Conservation (phyloP, 1,140 invertebrate species). For the Notospermus geniculatus region DNA sequence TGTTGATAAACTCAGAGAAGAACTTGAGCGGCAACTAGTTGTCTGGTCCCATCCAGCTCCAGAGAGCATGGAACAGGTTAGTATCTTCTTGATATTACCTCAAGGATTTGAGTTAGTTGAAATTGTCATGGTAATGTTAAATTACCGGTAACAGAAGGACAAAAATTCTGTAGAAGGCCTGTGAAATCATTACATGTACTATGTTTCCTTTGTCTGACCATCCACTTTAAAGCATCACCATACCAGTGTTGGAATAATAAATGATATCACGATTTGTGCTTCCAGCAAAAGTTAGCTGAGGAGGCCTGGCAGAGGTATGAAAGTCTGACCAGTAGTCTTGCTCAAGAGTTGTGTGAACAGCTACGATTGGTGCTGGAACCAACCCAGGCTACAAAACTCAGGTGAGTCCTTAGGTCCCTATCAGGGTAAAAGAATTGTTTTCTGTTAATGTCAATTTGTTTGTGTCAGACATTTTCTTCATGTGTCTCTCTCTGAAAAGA, state of each 20-base stretch:
- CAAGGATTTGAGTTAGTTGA: background rate
- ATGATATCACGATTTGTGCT: background rate
- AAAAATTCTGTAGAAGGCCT: no score
- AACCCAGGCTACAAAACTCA: conserved; percentile 84
- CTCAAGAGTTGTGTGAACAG: conserved; percentile 90
- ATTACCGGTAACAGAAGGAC: no score
- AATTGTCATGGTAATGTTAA: no score
- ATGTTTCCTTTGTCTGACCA: no score
- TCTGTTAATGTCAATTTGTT: no score
- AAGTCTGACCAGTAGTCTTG: conserved; percentile 65
- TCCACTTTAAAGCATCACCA: background rate
- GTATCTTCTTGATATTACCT: background rate
- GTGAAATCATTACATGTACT: no score
- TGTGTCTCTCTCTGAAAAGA: background rate
- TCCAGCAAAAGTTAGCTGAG: conserved; percentile 30
- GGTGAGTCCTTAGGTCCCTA: conserved; percentile 39
- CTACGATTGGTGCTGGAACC: conserved; percentile 92
- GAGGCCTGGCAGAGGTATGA: conserved; percentile 59
- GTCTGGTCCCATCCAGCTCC: conserved; percentile 42
- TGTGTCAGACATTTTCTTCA: no score
- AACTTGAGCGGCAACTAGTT: conserved; percentile 61
- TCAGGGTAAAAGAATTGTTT: no score
- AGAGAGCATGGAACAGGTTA: conserved; percentile 11
- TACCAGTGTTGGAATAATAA: background rate
- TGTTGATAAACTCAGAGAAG: conserved; percentile 41